Conservation (phyloP, 2,888 invertebrate genomes). For the Sycophila texana region DNA sequence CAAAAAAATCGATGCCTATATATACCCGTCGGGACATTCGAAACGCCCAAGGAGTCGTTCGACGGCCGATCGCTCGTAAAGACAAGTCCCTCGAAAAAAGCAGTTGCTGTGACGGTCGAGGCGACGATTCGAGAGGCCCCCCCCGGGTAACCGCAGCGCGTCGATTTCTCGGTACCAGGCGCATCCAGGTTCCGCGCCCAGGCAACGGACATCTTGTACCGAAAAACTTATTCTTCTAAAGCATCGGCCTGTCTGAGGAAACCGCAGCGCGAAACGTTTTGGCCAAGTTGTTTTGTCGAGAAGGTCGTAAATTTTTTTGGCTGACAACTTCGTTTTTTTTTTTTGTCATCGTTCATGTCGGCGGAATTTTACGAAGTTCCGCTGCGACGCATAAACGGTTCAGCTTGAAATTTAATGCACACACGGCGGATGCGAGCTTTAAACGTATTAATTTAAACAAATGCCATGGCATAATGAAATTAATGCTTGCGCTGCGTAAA, state of each 20-base stretch:
- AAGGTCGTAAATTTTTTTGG: no score
- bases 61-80: background rate
- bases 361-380: no score
- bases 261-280: background rate
- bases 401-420: no score
- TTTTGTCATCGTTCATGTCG: no score
- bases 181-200: no score
- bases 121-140: background rate
- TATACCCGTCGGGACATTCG: background rate
- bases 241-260: background rate
- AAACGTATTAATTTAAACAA: no score
- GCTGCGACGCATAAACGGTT: no score
- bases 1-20: background rate
- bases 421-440: no score
- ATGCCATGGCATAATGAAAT: no score
- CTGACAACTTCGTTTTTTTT: no score
- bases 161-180: slow-evolving; percentile 33
- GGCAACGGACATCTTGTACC: background rate
- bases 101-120: background rate
- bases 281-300: background rate
- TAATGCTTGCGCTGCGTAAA: no score
- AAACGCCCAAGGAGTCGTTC: background rate
- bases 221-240: slow-evolving; percentile 19
- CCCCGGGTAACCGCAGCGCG: background rate
- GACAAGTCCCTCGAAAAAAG: slow-evolving; percentile 15